Evolutionary conservation across 2,113 vertebrate genomes (phyloP).

Genomic region (Himantopus leucocephalus): DNA sequence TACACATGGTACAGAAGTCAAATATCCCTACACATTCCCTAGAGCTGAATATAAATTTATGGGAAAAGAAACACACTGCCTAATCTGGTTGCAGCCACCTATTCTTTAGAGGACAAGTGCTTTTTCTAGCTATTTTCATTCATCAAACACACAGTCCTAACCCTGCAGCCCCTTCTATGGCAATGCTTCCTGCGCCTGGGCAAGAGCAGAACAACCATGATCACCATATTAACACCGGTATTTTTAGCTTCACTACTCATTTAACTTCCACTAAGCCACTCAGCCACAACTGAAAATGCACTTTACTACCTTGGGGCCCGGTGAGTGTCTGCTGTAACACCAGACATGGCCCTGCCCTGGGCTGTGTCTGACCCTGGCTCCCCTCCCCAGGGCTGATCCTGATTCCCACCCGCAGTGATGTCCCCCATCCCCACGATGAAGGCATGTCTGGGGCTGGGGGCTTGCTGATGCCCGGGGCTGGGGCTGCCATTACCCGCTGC

Average conservation of each 20-base stretch:
- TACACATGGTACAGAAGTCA: not conserved
- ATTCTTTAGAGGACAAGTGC: not conserved
- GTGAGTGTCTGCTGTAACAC: not conserved
- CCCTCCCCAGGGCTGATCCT: not conserved
- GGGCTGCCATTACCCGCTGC: not conserved
- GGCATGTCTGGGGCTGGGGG: no score
- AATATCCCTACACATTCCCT: not conserved
- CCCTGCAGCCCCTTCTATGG: conserved; percentile 25
- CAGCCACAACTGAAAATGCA: not conserved
- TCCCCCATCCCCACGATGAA: not conserved
- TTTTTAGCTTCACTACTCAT: not conserved
- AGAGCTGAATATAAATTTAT: not conserved
- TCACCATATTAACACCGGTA: not conserved
- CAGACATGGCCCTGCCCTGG: not conserved
- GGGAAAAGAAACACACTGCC: not conserved
- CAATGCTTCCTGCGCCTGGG: not conserved
- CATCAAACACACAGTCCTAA: not conserved
- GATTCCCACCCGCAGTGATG: rapidly evolving
- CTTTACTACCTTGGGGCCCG: not conserved
- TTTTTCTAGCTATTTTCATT: conserved; percentile 30
- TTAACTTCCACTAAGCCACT: not conserved
- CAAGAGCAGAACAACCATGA: not conserved
- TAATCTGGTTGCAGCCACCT: not conserved
- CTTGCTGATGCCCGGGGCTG: not conserved
- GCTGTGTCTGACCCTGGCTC: not conserved